phyloP scores from a whole-genome alignment of 2,888 invertebrate genomes.

The Cephus runcator region DNA sequence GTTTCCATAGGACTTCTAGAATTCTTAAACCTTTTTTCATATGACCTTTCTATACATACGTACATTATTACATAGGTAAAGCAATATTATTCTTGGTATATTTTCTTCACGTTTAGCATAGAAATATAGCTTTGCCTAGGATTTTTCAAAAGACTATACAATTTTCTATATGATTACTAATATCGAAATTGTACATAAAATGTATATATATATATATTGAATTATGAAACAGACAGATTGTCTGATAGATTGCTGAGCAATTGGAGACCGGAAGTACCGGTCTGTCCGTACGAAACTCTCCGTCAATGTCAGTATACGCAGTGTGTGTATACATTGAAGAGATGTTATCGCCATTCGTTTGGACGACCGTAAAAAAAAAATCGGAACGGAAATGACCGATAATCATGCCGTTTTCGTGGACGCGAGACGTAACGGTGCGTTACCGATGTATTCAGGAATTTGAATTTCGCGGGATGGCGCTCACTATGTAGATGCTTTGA shows the following conservation, averaged over 20 bases:
- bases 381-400: constrained; percentile 18
- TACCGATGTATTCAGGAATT: constrained; percentile 24
- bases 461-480: constrained; percentile 10
- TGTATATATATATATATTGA: not conserved
- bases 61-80: not conserved
- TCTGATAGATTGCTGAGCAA: not conserved
- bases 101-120: not conserved
- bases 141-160: not conserved
- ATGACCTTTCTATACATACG: not conserved
- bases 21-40: not conserved
- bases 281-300: not conserved
- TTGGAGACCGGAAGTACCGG: not conserved
- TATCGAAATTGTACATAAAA: not conserved
- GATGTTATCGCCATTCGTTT: constrained; percentile 18
- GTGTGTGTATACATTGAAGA: not conserved
- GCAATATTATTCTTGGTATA: not conserved
- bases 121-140: not conserved
- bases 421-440: constrained; percentile 27
- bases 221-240: not conserved
- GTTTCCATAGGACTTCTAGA: not conserved
- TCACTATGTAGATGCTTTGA: constrained; percentile 29
- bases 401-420: constrained; percentile 25
- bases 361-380: constrained; percentile 11
- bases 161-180: not conserved
- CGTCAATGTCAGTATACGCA: not conserved